Evolutionary conservation across 2,888 invertebrate species (phyloP).

Genomic region (Galerucella calmariensis): DNA sequence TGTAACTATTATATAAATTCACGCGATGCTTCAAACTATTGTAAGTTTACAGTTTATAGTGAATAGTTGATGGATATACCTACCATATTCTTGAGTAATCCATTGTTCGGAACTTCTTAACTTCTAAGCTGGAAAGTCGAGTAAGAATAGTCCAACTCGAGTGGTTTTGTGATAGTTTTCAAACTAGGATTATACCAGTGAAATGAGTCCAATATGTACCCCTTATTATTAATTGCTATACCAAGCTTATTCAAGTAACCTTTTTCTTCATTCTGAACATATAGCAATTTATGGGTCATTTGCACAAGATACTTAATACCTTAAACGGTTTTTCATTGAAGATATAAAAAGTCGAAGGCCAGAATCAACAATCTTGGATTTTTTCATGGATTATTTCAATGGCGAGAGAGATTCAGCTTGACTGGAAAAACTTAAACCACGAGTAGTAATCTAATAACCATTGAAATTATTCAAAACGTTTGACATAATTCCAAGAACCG

Average conservation of each 20-base stretch:
- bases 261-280: too few species aligned
- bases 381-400: too few species aligned
- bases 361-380: too few species aligned
- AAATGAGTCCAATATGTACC: not conserved
- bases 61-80: conserved; percentile 33
- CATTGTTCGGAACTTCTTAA: conserved; percentile 2
- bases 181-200: not conserved
- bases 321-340: too few species aligned
- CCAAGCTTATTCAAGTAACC: not conserved
- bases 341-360: too few species aligned
- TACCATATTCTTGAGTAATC: conserved; percentile 21
- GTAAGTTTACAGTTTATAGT: conserved; percentile 40
- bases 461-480: too few species aligned
- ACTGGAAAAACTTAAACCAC: too few species aligned
- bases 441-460: too few species aligned
- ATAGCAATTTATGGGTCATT: too few species aligned
- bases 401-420: too few species aligned
- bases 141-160: not conserved
- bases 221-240: not conserved
- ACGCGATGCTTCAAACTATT: conserved; percentile 44
- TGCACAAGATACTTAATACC: too few species aligned
- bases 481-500: too few species aligned
- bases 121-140: not conserved
- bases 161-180: not conserved
- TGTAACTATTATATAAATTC: conserved; percentile 38